Percentiles rank a stretch among this genome's conserved stretches.
These are phyloP conservation scores for Oreochromis mossambicus DNA, from an alignment of 2,797 vertebrate species.

Conservation along the genomic window DNA sequence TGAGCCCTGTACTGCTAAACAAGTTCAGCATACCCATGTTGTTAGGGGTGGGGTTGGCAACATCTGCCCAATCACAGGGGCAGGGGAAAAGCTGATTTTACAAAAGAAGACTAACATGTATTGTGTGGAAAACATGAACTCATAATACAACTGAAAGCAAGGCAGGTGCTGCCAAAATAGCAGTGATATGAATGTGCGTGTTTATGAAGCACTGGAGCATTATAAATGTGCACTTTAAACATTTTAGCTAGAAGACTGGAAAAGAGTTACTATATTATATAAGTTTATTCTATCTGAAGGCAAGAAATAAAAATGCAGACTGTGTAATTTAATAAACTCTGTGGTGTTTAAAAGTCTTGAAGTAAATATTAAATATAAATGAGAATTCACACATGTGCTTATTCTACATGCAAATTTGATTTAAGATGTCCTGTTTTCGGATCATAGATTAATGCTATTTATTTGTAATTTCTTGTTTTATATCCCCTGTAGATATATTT, in stretches of 20 bases:
- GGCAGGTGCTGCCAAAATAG: background rate
- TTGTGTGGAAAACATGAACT: background rate
- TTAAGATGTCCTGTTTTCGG: background rate
- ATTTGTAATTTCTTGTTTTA: background rate
- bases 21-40: background rate
- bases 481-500: background rate
- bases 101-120: background rate
- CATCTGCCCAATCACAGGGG: background rate
- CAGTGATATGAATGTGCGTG: background rate
- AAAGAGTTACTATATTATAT: background rate
- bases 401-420: background rate
- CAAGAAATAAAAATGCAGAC: background rate
- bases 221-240: background rate
- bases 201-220: fast-evolving
- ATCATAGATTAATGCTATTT: background rate
- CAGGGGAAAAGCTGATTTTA: background rate
- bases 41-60: background rate
- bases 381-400: background rate
- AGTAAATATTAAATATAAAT: background rate
- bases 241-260: background rate
- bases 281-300: background rate
- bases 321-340: background rate
- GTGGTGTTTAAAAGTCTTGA: background rate
- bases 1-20: background rate
- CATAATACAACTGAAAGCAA: background rate